phyloP scores from a whole-genome alignment of 2,113 vertebrate genomes.

The Ictidomys tridecemlineatus region DNA sequence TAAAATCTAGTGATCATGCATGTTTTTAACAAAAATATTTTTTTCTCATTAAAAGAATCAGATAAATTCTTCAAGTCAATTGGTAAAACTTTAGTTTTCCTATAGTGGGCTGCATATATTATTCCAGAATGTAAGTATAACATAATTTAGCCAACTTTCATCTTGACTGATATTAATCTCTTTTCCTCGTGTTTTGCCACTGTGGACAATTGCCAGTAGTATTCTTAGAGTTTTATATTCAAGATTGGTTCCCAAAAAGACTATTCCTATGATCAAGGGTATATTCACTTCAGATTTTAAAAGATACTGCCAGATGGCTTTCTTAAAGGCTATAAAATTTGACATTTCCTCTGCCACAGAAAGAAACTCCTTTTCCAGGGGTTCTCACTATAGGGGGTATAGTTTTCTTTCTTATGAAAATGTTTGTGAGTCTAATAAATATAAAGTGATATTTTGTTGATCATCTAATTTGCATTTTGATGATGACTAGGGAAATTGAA shows the following conservation, averaged over 20 bases:
- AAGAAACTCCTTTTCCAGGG: not conserved
- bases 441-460: not conserved
- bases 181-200: not conserved
- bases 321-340: conserved; percentile 15
- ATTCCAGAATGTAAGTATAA: not conserved
- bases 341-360: not conserved
- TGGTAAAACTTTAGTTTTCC: not conserved
- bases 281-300: conserved; percentile 50
- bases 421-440: conserved; percentile 1
- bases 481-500: not conserved
- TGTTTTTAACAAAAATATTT: not conserved
- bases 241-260: not conserved
- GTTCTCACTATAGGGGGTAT: not conserved
- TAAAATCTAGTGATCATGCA: not conserved
- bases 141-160: not conserved
- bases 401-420: conserved; percentile 12
- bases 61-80: not conserved
- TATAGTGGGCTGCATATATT: not conserved
- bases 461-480: conserved; percentile 47
- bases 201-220: not conserved
- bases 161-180: not conserved
- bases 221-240: not conserved
- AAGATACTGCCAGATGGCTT: conserved; percentile 23
- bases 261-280: not conserved
- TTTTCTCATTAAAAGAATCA: not conserved